Conservation (phyloP, 2,888 invertebrate species). For the Caenorhabditis virilis region DNA sequence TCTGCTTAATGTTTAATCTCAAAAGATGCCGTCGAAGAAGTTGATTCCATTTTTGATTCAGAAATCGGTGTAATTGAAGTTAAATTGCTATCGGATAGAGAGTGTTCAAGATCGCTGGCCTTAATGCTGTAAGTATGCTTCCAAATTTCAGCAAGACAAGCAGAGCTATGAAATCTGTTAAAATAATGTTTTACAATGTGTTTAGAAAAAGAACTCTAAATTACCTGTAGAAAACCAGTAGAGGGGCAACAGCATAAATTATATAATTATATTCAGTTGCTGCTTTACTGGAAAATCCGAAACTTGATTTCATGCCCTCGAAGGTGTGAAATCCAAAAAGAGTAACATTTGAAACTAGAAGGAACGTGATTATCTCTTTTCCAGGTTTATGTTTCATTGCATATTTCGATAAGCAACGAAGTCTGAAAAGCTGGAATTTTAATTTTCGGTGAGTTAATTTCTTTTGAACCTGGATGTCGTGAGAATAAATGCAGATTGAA, state of each 20-base stretch:
- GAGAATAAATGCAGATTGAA: constrained; percentile 66
- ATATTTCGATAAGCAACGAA: constrained; percentile 41
- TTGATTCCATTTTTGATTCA: constrained; percentile 2
- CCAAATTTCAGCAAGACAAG: constrained; percentile 58
- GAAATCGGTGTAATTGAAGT: constrained; percentile 36
- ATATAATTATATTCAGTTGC: constrained; percentile 53
- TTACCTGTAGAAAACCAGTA: constrained; percentile 64
- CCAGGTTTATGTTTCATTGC: constrained; percentile 55
- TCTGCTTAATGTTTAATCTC: constrained; percentile 2
- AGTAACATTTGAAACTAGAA: constrained; percentile 64
- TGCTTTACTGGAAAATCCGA: constrained; percentile 42
- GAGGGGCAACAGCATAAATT: constrained; percentile 62
- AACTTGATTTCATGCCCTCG: constrained; percentile 60
- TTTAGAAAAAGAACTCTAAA: neutral
- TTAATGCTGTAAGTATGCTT: constrained; percentile 53
- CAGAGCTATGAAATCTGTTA: constrained; percentile 54
- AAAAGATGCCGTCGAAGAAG: neutral
- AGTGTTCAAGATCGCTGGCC: constrained; percentile 21
- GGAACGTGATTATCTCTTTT: constrained; percentile 67
- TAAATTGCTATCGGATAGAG: constrained; percentile 25
- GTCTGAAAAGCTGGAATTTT: constrained; percentile 14
- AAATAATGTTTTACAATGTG: neutral
- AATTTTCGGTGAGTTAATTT: neutral
- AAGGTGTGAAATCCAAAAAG: constrained; percentile 62
- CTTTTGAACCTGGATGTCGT: constrained; percentile 46